Evolutionary conservation across 1,140 invertebrate genomes (phyloP).

Genomic region (Caenorhabditis briggsae): DNA sequence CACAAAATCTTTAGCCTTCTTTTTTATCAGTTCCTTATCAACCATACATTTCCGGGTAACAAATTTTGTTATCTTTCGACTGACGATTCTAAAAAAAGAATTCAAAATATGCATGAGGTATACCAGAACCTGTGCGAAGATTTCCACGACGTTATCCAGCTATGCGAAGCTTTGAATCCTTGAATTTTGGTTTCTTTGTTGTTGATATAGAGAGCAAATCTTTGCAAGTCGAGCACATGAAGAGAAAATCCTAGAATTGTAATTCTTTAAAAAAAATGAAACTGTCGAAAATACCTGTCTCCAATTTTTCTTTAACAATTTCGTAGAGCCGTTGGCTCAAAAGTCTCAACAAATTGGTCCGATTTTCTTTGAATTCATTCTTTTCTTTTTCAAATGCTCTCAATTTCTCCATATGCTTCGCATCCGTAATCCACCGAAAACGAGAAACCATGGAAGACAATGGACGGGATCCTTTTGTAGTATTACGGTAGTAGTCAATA

Average conservation of each 20-base stretch:
- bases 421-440: not conserved
- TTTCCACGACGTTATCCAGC: not conserved
- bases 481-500: not conserved
- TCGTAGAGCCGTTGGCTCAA: not conserved
- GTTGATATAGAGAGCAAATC: not conserved
- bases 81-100: too few relatives aligned
- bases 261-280: not conserved
- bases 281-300: not conserved
- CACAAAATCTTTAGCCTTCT: not conserved
- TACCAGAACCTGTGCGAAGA: too few relatives aligned
- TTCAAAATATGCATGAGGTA: too few relatives aligned
- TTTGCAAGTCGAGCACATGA: not conserved
- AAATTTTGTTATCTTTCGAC: not conserved
- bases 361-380: not conserved
- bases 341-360: not conserved
- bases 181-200: not conserved
- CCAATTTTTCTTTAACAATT: constrained; percentile 3
- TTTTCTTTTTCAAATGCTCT: not conserved
- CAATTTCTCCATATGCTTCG: not conserved
- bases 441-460: not conserved
- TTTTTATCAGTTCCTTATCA: not conserved
- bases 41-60: not conserved
- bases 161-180: not conserved
- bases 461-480: not conserved
- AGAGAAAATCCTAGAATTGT: not conserved